Evolutionary conservation across 2,113 vertebrate species (phyloP), one percentile per base, ranked within the genome.

Genomic region (Garra rufa): DNA sequence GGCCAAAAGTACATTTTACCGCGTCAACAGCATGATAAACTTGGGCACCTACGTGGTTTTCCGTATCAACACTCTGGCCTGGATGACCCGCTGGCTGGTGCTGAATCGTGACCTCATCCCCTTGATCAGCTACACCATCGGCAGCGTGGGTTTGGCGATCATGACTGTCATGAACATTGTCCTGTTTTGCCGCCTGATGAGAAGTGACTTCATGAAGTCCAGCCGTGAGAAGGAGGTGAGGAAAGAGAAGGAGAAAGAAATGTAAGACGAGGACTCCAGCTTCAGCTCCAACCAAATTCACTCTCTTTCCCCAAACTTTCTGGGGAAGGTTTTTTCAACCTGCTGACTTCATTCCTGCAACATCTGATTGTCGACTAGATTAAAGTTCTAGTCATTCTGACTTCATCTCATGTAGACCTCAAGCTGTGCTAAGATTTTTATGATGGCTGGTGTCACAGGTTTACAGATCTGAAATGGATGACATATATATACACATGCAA

Each of bases 41-140:
- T 91, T 99, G 90, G 95, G 94, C 87, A 98, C 97, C 0, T 97
- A 98, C 11, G 91, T 95, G 89, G 92, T 97, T 86, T 99, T 99
- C 82, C 95, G 96, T 89, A 96, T 99, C 71, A 92, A 93, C 87
- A 97, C 96, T 0, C 91, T 99, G 91, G 96, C 96, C 82, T 99
- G 96, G 96, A 98, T 99, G 97, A 95, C 93, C 15, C 95, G 92
- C 83, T 99, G 97, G 96, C 92, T 98, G 88, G 93, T 97, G 88
- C 89, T 91, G 61, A 96, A 98, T 52, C 92, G 95, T 13, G 94
- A 94, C 11, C 95, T 92, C 0, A 85, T 98, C 65, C 95, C 96
- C 2, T 87, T 93, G 0, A 71, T 93, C 17, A 88, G 93, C n/a
- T 95, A 97, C 28, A 92, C 95, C 0, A 90, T 98, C 41, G 94